phyloP scores from a whole-genome alignment of 2,888 invertebrate species.

The Watsonalla binaria region DNA sequence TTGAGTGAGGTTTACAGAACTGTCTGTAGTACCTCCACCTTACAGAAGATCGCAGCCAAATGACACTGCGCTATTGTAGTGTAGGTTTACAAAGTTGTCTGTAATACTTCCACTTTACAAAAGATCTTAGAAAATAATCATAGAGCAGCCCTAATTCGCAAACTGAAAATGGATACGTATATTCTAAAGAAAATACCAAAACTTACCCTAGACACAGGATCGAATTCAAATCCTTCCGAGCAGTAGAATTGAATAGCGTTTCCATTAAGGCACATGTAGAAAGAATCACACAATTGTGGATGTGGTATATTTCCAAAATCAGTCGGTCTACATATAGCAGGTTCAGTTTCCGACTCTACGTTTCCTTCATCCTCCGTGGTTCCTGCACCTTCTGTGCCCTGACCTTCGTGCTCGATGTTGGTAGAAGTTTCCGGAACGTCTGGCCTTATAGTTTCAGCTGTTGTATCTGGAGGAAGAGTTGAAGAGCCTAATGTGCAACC shows the following conservation, averaged over 20 bases:
- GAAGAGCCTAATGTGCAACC: constrained; percentile 11
- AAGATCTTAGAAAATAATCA: too few species aligned
- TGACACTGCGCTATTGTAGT: too few species aligned
- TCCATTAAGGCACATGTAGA: constrained; percentile 30
- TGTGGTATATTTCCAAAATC: constrained; percentile 31
- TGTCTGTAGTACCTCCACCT: too few species aligned
- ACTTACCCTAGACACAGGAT: constrained; percentile 18
- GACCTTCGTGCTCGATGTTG: background rate
- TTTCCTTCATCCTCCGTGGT: background rate
- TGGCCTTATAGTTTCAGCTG: constrained; percentile 4
- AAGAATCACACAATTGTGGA: constrained; percentile 30
- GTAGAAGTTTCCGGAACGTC: background rate
- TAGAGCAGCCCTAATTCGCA: too few species aligned
- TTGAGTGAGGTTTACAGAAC: too few species aligned
- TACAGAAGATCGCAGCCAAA: too few species aligned
- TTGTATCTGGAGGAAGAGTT: background rate
- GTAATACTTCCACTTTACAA: too few species aligned
- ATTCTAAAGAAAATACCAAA: background rate
- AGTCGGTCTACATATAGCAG: constrained; percentile 23
- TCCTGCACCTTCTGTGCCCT: background rate
- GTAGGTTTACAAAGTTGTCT: too few species aligned
- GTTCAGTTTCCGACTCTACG: background rate
- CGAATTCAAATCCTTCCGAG: constrained; percentile 23
- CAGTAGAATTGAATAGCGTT: constrained; percentile 17
- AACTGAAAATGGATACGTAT: too few species aligned